Percentiles rank a stretch among this genome's conserved stretches.
Evolutionary conservation across 37 sponge, comb jelly and placozoan genomes (phyloP).

Genomic region (Oopsacas minuta): DNA sequence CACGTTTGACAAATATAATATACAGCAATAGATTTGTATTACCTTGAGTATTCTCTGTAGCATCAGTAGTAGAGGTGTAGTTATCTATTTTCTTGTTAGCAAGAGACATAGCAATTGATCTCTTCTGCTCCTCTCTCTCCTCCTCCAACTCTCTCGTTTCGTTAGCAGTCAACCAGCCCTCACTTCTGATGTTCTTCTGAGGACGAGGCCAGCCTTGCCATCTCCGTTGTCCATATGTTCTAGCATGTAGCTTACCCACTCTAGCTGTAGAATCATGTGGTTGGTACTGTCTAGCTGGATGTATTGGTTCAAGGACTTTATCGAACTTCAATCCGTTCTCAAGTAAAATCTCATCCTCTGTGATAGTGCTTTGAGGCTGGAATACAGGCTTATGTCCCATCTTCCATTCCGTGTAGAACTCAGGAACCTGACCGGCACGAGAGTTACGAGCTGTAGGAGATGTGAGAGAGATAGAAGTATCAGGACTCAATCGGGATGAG

Average conservation of each 20-base stretch:
- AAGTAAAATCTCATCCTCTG: not conserved
- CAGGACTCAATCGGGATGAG: not conserved
- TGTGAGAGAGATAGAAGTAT: not conserved
- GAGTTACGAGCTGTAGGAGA: not conserved
- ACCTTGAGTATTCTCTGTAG: not conserved
- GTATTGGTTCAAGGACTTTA: not conserved
- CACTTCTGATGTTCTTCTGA: not conserved
- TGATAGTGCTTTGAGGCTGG: not conserved
- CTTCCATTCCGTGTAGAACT: not conserved
- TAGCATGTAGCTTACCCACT: not conserved
- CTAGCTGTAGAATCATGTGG: not conserved
- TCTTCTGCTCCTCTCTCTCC: not conserved
- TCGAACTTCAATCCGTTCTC: not conserved
- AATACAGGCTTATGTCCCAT: not conserved
- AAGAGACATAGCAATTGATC: not conserved
- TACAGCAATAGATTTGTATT: not conserved
- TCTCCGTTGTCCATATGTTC: not conserved
- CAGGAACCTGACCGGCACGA: not conserved
- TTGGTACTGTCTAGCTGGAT: not conserved
- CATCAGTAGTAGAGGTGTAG: not conserved
- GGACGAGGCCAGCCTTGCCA: slow-evolving; percentile 11
- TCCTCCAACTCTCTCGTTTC: not conserved
- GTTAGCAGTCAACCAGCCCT: not conserved
- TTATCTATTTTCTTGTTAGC: not conserved
- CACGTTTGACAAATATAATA: too few relatives aligned